phyloP scores from a whole-genome alignment of 1,140 invertebrate genomes.

The Cyphomyrmex costatus region DNA sequence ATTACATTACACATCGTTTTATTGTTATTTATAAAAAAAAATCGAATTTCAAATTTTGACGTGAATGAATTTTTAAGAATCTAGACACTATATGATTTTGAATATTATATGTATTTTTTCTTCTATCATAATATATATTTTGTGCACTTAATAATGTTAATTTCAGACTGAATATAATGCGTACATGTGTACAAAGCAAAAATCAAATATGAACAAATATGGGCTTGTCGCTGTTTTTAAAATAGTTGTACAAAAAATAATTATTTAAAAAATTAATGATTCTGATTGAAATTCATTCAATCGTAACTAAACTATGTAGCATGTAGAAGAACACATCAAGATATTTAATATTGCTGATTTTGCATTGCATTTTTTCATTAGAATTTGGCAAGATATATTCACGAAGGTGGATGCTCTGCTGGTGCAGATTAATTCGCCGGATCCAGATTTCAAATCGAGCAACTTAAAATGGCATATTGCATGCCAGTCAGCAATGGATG shows the following conservation, averaged over 20 bases:
- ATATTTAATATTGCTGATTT: slow-evolving; percentile 42
- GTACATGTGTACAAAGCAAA: slow-evolving; percentile 11
- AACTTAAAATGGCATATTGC: no score
- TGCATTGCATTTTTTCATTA: slow-evolving; percentile 26
- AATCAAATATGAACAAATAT: slow-evolving; percentile 14
- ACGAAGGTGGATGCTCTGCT: no score
- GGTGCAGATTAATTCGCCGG: no score
- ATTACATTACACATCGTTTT: slow-evolving; percentile 27
- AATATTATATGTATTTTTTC: slow-evolving; percentile 6
- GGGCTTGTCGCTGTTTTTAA: not conserved
- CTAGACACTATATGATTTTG: not conserved
- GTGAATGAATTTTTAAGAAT: not conserved
- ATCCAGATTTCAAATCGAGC: no score
- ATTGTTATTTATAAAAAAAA: slow-evolving; percentile 12
- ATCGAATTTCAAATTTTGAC: not conserved
- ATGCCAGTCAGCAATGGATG: no score
- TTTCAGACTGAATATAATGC: not conserved
- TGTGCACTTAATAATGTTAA: not conserved
- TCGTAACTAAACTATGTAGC: slow-evolving; percentile 33
- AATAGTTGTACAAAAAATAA: slow-evolving; percentile 29
- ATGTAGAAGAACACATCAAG: slow-evolving; percentile 19
- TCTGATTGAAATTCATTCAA: slow-evolving; percentile 39
- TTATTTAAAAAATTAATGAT: slow-evolving; percentile 45
- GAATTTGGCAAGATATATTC: slow-evolving; percentile 1
- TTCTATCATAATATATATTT: not conserved